Evolutionary conservation across 2,113 vertebrate species (phyloP), one percentile per base, ranked within the genome.

Genomic region (Tricholaema leucomelas): DNA sequence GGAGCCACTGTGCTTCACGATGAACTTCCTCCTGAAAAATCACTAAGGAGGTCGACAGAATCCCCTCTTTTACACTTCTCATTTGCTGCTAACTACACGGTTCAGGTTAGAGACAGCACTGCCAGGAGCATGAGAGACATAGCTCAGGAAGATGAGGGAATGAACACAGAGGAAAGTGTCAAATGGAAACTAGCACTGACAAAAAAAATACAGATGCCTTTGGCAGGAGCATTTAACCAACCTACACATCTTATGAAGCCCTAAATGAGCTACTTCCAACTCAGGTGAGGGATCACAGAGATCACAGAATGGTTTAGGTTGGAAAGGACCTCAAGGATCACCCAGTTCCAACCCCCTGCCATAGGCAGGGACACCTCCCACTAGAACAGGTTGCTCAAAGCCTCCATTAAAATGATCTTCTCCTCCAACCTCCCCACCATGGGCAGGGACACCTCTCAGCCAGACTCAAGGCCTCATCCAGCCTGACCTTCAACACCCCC

Each of bases 151-250:
- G 44, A 86, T 46, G 44, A 73, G 36, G 59, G 33, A 90, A 76
- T 28, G 30, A 90, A 63, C 4, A 3, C 44, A 55, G 23, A 85
- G 67, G 9, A 65, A 87, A 15, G n/a, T 38, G 24, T 67, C 36
- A 84, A 76, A 88, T 19, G 54, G 36, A 83, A 88, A 36, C 20
- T 38, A 85, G 82, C 25, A 21, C 15, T 35, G n/a, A 35, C 64
- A 48, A 50, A 75, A 71, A 86, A 84, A 67, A 38, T 5, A 44
- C 23, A 84, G 84, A 42, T 12, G n/a, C 33, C 56, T 60, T 80
- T 91, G 46, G 42, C 69, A 73, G 74, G 48, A 88, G 64, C 18
- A 64, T 91, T 88, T 80, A 93, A 92, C 42, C 55, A 85, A 56
- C 67, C 59, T 28, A 79, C 23, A 1, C 25, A 64, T 31, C 33